A percentile compares a stretch with the other conserved stretches of the same genome.
phyloP scores from a whole-genome alignment of 1,140 invertebrate species.

The Drosophila ogumai region DNA sequence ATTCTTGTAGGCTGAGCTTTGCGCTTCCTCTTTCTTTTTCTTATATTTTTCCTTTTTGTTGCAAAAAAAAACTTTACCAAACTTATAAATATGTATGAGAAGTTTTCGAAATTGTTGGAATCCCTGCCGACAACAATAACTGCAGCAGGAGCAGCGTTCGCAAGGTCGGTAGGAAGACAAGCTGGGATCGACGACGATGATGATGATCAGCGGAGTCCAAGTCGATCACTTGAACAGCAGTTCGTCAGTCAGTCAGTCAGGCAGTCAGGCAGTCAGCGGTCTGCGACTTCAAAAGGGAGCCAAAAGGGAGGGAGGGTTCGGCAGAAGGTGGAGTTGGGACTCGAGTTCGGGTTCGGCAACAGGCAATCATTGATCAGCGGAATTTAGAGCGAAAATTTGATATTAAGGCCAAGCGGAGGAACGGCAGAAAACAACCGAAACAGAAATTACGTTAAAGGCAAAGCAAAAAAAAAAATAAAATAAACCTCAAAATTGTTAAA shows the following conservation, averaged over 20 bases:
- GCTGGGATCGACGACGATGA: slow-evolving; percentile 50
- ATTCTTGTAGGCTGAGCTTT: slow-evolving; percentile 64
- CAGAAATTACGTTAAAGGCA: slow-evolving; percentile 59
- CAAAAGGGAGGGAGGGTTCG: not conserved
- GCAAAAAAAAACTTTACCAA: slow-evolving; percentile 65
- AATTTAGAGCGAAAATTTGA: slow-evolving; percentile 83
- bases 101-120: slow-evolving; percentile 84
- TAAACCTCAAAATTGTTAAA: slow-evolving; percentile 68
- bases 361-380: slow-evolving; percentile 82
- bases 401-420: slow-evolving; percentile 71
- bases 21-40: slow-evolving; percentile 37
- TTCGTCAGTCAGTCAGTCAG: slow-evolving; percentile 65
- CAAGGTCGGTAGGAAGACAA: slow-evolving; percentile 77
- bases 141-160: slow-evolving; percentile 35
- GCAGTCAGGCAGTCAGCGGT: slow-evolving; percentile 63
- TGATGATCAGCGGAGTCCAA: slow-evolving; percentile 50
- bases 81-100: slow-evolving; percentile 85
- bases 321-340: slow-evolving; percentile 22
- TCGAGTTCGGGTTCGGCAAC: slow-evolving; percentile 21
- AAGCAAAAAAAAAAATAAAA: slow-evolving; percentile 35
- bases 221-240: slow-evolving; percentile 63
- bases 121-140: slow-evolving; percentile 74
- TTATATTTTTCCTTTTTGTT: slow-evolving; percentile 20
- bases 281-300: slow-evolving; percentile 47
- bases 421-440: slow-evolving; percentile 29